phyloP scores from a whole-genome alignment of 2,113 vertebrate species.

The Corvus hawaiiensis region DNA sequence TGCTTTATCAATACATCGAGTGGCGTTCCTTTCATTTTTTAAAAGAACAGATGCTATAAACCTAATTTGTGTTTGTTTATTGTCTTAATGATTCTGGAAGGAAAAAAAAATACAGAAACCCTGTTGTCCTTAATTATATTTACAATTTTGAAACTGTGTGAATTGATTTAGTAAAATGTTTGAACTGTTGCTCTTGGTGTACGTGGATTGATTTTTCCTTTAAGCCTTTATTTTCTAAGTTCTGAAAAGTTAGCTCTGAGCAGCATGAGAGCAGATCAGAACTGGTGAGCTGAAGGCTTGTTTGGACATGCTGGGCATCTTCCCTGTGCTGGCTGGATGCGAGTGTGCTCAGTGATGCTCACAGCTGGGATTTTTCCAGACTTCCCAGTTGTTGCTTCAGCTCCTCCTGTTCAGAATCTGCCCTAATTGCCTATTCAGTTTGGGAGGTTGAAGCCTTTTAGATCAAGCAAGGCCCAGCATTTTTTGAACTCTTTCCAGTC shows the following conservation, averaged over 20 bases:
- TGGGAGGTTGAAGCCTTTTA: not conserved
- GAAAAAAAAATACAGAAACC: constrained; percentile 59
- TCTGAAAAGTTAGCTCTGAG: not conserved
- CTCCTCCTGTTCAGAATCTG: not conserved
- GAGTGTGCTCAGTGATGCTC: not conserved
- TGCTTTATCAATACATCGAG: constrained; percentile 74
- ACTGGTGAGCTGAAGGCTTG: rapidly evolving
- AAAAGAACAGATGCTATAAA: constrained; percentile 71
- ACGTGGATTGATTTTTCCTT: constrained; percentile 17
- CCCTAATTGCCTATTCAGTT: not conserved
- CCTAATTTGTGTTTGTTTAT: constrained; percentile 80
- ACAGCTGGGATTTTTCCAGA: not conserved
- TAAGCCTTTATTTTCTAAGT: not conserved
- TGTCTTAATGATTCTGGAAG: constrained; percentile 79
- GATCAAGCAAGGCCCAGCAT: not conserved
- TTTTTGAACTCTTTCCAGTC: constrained; percentile 15
- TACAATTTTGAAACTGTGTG: constrained; percentile 86
- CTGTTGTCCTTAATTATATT: constrained; percentile 79
- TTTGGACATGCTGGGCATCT: not conserved
- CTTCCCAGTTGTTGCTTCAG: not conserved
- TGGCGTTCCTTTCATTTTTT: constrained; percentile 71
- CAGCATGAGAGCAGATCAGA: not conserved
- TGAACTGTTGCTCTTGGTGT: constrained; percentile 69
- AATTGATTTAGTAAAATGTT: constrained; percentile 87
- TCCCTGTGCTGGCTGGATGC: not conserved